These are phyloP conservation scores for Alaudala cheleensis DNA, from an alignment of 2,113 vertebrate genomes.

Conservation along the genomic window DNA sequence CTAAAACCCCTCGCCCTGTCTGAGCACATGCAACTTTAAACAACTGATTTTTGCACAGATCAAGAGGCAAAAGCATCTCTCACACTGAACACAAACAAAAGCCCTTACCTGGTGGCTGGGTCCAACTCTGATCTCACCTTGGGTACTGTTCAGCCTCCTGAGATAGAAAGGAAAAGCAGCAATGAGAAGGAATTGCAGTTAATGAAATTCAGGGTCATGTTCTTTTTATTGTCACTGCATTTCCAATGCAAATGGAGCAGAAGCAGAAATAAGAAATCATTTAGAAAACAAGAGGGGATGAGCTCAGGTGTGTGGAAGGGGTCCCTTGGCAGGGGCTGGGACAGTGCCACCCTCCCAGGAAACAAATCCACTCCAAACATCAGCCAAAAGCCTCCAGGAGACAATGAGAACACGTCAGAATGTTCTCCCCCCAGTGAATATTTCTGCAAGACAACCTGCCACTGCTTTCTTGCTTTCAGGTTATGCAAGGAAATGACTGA, in stretches of 20 bases:
- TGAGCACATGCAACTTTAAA: background rate
- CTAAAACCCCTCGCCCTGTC: background rate
- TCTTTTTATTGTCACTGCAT: background rate
- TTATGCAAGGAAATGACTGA: background rate
- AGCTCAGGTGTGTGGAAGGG: background rate
- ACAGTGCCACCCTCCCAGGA: background rate
- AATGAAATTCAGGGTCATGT: background rate
- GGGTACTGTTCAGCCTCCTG: conserved; percentile 98
- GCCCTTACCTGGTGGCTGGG: conserved; percentile 94
- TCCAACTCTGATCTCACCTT: conserved; percentile 97
- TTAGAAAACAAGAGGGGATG: background rate
- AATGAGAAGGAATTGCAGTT: background rate
- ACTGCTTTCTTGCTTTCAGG: background rate
- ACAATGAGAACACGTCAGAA: background rate
- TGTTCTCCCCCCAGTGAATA: background rate
- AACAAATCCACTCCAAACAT: rapidly evolving
- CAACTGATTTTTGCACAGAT: background rate
- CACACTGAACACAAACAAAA: background rate
- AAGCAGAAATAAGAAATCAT: background rate
- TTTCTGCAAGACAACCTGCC: background rate
- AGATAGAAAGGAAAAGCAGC: background rate
- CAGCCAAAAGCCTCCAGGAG: background rate
- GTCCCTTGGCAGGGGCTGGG: background rate
- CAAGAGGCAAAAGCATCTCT: background rate
- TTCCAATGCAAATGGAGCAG: background rate